Conservation (phyloP, 2,888 invertebrate species). For the Alloscopus bannaensis region DNA sequence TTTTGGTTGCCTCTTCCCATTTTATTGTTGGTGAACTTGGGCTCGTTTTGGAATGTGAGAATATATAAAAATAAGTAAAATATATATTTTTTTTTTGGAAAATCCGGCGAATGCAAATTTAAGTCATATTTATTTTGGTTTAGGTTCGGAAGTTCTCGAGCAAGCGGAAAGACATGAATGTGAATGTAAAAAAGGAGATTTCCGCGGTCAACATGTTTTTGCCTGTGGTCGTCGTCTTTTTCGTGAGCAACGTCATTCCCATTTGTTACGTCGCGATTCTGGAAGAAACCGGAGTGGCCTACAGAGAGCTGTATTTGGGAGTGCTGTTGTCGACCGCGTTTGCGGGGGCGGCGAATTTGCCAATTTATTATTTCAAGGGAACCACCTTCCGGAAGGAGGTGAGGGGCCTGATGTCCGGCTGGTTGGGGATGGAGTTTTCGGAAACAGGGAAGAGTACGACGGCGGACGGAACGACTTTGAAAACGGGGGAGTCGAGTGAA, state of each 20-base stretch:
- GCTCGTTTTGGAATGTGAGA: slow-evolving; percentile 2
- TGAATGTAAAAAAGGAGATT: slow-evolving; percentile 6
- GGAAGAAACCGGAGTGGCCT: background rate
- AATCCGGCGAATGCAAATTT: too few relatives aligned
- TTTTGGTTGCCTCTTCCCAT: slow-evolving; percentile 2
- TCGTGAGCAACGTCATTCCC: background rate
- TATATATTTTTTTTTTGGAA: too few relatives aligned
- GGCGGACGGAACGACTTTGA: background rate
- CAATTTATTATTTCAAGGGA: slow-evolving; percentile 8
- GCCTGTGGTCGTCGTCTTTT: slow-evolving; percentile 10
- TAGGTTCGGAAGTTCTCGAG: background rate
- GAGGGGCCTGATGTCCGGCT: background rate
- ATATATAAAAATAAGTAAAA: too few relatives aligned
- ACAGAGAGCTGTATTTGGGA: slow-evolving; percentile 1
- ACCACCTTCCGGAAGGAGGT: background rate
- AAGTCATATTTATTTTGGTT: too few relatives aligned
- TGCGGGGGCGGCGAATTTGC: background rate
- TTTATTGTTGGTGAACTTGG: slow-evolving; percentile 5
- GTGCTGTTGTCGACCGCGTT: slow-evolving; percentile 3
- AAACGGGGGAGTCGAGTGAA: too few relatives aligned
- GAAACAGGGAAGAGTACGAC: background rate
- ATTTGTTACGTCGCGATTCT: background rate
- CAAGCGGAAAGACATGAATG: slow-evolving; percentile 1
- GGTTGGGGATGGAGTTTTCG: background rate
- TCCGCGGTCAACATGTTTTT: background rate